Conservation (phyloP, 92 coral and sea anemone species). For the Siderastrea radians region DNA sequence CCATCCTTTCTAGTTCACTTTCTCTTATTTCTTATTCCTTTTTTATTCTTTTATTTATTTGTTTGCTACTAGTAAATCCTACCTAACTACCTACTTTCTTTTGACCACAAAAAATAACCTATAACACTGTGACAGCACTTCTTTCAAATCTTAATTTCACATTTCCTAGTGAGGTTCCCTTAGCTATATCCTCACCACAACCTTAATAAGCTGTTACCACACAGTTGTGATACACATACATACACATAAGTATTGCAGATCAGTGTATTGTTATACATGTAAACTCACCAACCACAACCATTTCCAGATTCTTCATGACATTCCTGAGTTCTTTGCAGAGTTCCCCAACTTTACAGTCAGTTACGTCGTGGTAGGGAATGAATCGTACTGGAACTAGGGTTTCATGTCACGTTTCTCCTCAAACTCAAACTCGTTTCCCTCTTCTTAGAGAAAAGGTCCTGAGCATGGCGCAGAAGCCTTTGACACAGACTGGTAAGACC, state of each 20-base stretch:
- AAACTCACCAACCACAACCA: slow-evolving; percentile 53
- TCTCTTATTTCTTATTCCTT: no score
- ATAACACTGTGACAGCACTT: neutral
- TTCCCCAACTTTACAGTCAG: neutral
- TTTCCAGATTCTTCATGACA: slow-evolving; percentile 49
- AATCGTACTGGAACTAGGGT: slow-evolving; percentile 5
- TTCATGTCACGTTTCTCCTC: neutral
- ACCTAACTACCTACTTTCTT: no score
- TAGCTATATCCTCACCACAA: neutral
- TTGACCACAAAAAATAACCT: neutral
- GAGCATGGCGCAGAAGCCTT: neutral
- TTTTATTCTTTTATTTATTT: no score
- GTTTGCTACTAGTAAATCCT: no score
- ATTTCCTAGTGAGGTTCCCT: neutral
- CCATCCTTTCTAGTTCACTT: no score
- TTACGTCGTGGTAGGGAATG: slow-evolving; percentile 22
- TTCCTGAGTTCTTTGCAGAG: slow-evolving; percentile 34
- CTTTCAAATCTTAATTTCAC: neutral
- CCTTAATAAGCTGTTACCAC: neutral
- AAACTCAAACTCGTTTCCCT: slow-evolving; percentile 72
- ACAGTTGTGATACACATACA: neutral
- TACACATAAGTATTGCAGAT: neutral
- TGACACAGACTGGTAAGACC: neutral
- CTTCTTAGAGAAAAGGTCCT: slow-evolving; percentile 5
- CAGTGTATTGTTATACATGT: neutral